These are phyloP conservation scores for Centropus bengalensis DNA, from an alignment of 2,113 vertebrate genomes.

Conservation along the genomic window DNA sequence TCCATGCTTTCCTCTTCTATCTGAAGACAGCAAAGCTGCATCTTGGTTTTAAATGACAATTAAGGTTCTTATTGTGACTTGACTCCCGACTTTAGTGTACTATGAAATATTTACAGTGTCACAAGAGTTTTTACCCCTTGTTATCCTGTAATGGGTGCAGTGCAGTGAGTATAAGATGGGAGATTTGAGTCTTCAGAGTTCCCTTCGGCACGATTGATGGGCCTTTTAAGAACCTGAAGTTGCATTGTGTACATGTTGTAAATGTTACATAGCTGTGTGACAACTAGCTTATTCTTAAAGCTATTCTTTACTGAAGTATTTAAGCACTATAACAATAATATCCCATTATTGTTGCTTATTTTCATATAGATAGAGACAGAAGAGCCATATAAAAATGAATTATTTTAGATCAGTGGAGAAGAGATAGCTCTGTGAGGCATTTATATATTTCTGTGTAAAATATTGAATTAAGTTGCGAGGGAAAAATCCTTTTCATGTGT, in stretches of 20 bases:
- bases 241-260: fast-evolving
- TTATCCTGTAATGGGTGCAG: background rate
- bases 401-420: background rate
- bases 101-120: background rate
- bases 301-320: background rate
- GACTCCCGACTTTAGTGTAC: background rate
- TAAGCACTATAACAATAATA: background rate
- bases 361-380: background rate
- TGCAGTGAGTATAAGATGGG: background rate
- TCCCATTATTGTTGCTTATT: background rate
- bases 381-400: background rate
- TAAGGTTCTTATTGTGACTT: background rate
- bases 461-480: background rate
- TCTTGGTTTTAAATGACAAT: background rate
- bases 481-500: background rate
- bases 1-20: background rate
- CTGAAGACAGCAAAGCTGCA: background rate
- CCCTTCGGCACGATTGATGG: background rate
- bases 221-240: background rate
- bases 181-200: background rate
- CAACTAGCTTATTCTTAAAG: background rate
- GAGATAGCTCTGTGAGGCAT: background rate
- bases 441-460: background rate
- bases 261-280: background rate
- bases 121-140: background rate